Conservation (phyloP, 2,888 invertebrate genomes). For the Melinaea marsaeus region DNA sequence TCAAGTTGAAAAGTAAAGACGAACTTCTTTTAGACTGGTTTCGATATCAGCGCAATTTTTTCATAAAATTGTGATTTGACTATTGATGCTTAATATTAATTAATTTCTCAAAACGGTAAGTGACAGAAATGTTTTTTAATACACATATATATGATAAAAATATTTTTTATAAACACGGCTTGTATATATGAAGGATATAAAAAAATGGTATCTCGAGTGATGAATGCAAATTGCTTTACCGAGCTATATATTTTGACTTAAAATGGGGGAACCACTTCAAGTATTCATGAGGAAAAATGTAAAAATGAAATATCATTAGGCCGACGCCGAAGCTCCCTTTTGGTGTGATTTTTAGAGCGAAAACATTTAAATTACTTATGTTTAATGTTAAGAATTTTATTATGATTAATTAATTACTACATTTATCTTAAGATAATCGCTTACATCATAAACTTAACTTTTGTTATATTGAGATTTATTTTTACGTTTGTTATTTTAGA, state of each 20-base stretch:
- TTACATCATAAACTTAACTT: background rate
- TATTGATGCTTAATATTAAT: conserved; percentile 57
- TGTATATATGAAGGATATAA: conserved; percentile 20
- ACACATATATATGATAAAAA: background rate
- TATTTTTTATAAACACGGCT: background rate
- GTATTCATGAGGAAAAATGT: conserved; percentile 63
- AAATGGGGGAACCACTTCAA: conserved; percentile 48
- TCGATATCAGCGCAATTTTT: conserved; percentile 74
- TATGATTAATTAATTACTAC: background rate
- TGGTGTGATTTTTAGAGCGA: conserved; percentile 22
- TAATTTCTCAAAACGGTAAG: conserved; percentile 58
- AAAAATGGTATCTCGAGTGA: conserved; percentile 39
- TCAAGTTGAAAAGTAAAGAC: conserved; percentile 49
- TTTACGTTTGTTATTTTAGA: too few species aligned
- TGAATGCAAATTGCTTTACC: conserved; percentile 60
- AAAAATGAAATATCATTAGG: conserved; percentile 61
- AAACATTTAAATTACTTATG: conserved; percentile 25
- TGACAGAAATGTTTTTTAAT: background rate
- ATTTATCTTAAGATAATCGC: conserved; percentile 9
- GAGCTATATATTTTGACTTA: conserved; percentile 48
- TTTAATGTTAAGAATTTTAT: background rate
- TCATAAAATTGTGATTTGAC: conserved; percentile 66
- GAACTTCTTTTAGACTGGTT: conserved; percentile 55
- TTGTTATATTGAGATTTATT: background rate
- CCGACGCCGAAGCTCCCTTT: conserved; percentile 14